These are phyloP conservation scores for Rhagonycha lutea DNA, from an alignment of 2,888 invertebrate species.

Conservation along the genomic window DNA sequence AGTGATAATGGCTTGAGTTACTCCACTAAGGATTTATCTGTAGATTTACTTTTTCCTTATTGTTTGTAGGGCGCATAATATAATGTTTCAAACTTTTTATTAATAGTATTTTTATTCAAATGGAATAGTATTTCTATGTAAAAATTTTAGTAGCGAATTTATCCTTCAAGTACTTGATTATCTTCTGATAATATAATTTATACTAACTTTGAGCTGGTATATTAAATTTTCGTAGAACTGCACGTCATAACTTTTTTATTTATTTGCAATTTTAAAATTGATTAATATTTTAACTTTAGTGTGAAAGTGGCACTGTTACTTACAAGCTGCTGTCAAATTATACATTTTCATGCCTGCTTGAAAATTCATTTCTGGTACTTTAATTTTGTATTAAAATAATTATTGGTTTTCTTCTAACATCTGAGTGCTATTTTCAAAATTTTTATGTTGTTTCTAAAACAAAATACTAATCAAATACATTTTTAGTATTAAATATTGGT, in stretches of 20 bases:
- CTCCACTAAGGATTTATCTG: constrained; percentile 4
- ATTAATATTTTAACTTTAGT: background rate
- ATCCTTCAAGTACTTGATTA: background rate
- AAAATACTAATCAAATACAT: background rate
- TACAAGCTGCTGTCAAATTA: background rate
- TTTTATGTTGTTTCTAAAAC: background rate
- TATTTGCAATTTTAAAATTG: background rate
- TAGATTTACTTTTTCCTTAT: constrained; percentile 5
- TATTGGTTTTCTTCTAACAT: too few relatives aligned
- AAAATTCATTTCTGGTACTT: background rate
- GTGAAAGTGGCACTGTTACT: background rate
- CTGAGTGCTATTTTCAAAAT: too few relatives aligned
- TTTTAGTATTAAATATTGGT: too few relatives aligned
- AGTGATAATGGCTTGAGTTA: constrained; percentile 8
- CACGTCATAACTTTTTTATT: background rate
- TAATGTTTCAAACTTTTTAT: background rate
- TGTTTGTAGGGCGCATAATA: constrained; percentile 3
- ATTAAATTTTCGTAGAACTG: background rate
- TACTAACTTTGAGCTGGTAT: background rate
- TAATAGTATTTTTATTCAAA: constrained; percentile 3
- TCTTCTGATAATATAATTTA: background rate
- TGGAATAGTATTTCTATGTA: background rate
- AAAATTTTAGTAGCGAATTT: background rate
- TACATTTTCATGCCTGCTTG: background rate
- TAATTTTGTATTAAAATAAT: too few relatives aligned